Evolutionary conservation across 2,888 invertebrate genomes (phyloP), one percentile per base, ranked within the genome.

Genomic region (Eilema griseolum): DNA sequence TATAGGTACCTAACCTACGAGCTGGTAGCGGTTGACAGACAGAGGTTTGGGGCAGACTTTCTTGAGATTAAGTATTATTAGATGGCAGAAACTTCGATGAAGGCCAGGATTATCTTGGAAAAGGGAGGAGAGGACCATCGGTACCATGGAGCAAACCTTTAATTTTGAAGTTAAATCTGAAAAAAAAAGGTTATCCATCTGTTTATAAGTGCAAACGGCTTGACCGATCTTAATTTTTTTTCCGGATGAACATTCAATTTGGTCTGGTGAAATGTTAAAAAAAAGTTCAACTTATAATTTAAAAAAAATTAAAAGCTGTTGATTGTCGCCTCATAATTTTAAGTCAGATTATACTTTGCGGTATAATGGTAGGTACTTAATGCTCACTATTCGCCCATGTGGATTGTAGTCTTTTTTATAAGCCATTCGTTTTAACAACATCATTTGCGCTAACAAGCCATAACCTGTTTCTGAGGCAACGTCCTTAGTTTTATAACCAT

Each of bases 401-500:
- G 24, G 23, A 62, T 62, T 62, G 20, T 41, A 16, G 24, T 7
- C 26, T 69, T n/a, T 62, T 57, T 23, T 69, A 69, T 28, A 57
- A 63, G 28, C 24, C 62, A 57, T 67, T 73, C 71, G 69, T 31
- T 62, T 73, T 73, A 71, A 82, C 80, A 76, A 68, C 78, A 73
- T 79, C 73, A 82, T 79, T 62, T 64, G 73, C 73, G 73, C 67
- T 79, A 79, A 82, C 78, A 76, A 79, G 78, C 67, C 2, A 33
- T 73, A 78, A 82, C 85, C 83, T 61, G 84, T 83, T 75, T 24
- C 37, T 12, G 26, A n/a, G 41, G 3, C 46, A 46, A 28, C 31
- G 31, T 41, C 28, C 31, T 67, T 61, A 62, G 67, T 23, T 61
- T 60, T 65, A 65, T 57, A 41, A 20, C 61, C 67, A 63, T 31